Base-by-base conservation (phyloP, 2,888 invertebrate genomes). In the Leucophenga maculata region DNA sequence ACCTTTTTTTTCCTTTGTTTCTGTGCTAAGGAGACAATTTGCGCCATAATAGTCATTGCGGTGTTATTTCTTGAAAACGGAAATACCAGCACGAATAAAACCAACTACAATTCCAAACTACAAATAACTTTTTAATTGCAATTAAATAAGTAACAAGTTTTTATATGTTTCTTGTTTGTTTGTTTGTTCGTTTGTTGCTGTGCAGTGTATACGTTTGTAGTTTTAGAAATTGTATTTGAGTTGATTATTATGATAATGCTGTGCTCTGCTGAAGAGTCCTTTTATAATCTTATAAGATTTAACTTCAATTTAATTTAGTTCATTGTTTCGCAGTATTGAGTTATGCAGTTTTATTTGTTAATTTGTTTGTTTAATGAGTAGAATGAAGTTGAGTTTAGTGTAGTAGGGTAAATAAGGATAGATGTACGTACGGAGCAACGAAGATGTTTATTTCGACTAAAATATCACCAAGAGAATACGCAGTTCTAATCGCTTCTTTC, bases 71-170 rank as follows among this genome's bases (percentile, higher is more conserved):
- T 32, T 65, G 26, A 65, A 54, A 26, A 52, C 4, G 18, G 32
- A 20, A 57, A 57, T 11, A 22, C 20, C 52, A 8, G 52, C 11
- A 31, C 55, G 11, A 57, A 13, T 62, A 50, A 52, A 52, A 8
- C 52, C 52, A 52, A 65, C 22, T 50, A 65, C 60, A 52, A 80
- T 78, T 84, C 78, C 78, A 73, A 80, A 83, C 80, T 76, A 80
- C 84, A 83, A 83, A 80, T 81, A 80, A 80, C 79, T 80, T 80
- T 80, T 80, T 80, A 80, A 83, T 80, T 80, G 83, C 80, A 80
- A 84, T 80, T 80, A 80, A 80, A 80, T 80, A 83, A 84, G 83
- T 83, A 80, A 80, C 80, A 80, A 80, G 84, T 80, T 80, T 80
- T 80, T 83, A 83, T 39, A 48, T 67, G 67, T 55, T 22, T 46